phyloP scores from a whole-genome alignment of 1,140 invertebrate species.

The Pteromalus puparum region DNA sequence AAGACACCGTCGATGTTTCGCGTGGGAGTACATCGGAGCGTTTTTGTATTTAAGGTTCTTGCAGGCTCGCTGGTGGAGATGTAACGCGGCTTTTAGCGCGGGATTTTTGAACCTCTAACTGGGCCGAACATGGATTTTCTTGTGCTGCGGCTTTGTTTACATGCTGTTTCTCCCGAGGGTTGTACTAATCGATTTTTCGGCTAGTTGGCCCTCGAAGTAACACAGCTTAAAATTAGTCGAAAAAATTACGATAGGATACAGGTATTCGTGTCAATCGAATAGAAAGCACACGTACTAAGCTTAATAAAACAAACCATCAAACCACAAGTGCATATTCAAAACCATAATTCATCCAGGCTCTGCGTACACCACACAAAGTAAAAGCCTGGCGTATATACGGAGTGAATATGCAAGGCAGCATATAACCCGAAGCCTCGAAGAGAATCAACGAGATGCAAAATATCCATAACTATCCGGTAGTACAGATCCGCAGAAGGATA shows the following conservation, averaged over 20 bases:
- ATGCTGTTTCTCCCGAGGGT: not conserved
- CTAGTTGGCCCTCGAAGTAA: not conserved
- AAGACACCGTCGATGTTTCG: not conserved
- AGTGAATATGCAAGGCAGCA: not conserved
- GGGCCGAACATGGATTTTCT: not conserved
- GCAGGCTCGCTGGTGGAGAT: not conserved
- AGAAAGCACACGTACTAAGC: not conserved
- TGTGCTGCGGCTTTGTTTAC: not conserved
- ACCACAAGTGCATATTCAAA: not conserved
- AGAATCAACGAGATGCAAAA: conserved; percentile 14
- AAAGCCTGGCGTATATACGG: not conserved
- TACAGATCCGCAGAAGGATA: not conserved
- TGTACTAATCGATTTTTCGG: not conserved
- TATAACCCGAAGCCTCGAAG: not conserved
- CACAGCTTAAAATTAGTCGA: too few species aligned
- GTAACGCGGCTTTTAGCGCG: not conserved
- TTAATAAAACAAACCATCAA: not conserved
- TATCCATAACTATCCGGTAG: not conserved
- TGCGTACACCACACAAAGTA: not conserved
- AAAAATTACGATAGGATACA: too few species aligned
- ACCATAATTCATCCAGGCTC: not conserved
- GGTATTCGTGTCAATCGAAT: not conserved
- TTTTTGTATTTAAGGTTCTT: not conserved
- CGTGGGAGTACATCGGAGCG: conserved; percentile 21
- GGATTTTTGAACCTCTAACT: not conserved